Percentiles rank a stretch among this genome's conserved stretches.
Evolutionary conservation across 2,888 invertebrate genomes (phyloP).

Genomic region (Scelioninae gen. 2): DNA sequence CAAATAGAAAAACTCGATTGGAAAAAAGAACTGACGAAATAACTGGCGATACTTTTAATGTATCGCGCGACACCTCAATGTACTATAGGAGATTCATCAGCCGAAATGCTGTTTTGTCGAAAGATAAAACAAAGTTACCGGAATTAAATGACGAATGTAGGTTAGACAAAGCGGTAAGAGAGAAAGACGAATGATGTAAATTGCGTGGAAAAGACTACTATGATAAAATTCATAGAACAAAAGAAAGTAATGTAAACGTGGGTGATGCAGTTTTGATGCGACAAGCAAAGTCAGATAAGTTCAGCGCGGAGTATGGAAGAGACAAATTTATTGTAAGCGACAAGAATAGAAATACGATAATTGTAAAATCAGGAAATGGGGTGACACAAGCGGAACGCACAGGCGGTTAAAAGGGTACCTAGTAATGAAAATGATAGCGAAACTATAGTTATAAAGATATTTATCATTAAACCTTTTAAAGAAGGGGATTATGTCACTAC

Average conservation of each 20-base stretch:
- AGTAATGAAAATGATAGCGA: too few relatives aligned
- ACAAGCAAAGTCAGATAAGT: slow-evolving; percentile 35
- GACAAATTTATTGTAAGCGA: slow-evolving; percentile 11
- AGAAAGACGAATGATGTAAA: slow-evolving; percentile 38
- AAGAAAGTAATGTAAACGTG: slow-evolving; percentile 9
- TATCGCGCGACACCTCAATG: slow-evolving; percentile 41
- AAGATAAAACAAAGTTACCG: slow-evolving; percentile 45
- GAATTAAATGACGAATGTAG: neutral
- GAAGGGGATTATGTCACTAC: too few relatives aligned
- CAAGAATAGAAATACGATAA: slow-evolving; percentile 29
- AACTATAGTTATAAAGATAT: too few relatives aligned
- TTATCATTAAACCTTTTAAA: too few relatives aligned
- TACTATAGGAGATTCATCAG: slow-evolving; percentile 45
- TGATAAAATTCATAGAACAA: slow-evolving; percentile 21
- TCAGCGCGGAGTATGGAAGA: slow-evolving; percentile 24
- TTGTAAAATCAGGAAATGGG: slow-evolving; percentile 26
- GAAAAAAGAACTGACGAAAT: slow-evolving; percentile 25
- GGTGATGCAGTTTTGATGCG: slow-evolving; percentile 44
- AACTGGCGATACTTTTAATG: slow-evolving; percentile 50
- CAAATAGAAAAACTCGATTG: slow-evolving; percentile 23
- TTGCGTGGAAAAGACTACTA: slow-evolving; percentile 27
- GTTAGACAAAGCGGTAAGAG: slow-evolving; percentile 40
- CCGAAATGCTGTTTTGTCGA: slow-evolving; percentile 36
- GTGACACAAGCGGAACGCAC: too few relatives aligned
- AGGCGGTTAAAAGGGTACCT: too few relatives aligned